phyloP scores from a whole-genome alignment of 2,888 invertebrate species.

The Lamproptera curius region DNA sequence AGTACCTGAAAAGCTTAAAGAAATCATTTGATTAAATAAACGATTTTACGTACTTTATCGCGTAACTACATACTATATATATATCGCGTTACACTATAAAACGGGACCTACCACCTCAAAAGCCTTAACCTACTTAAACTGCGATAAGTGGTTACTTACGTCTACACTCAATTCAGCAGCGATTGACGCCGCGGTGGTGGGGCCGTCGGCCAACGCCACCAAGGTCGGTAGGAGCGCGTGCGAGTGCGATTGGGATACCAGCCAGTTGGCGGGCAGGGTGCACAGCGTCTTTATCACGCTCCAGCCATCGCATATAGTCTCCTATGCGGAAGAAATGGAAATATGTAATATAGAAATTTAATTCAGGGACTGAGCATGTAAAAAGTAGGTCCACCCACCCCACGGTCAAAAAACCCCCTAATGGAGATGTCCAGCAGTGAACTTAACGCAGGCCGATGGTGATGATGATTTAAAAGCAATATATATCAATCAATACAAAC shows the following conservation, averaged over 20 bases:
- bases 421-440: not conserved
- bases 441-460: not conserved
- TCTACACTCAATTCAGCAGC: conserved; percentile 85
- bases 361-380: too few species aligned
- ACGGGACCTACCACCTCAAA: too few species aligned
- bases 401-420: not conserved
- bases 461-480: not conserved
- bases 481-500: not conserved
- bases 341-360: not conserved
- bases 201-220: conserved; percentile 80
- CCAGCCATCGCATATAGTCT: conserved; percentile 65
- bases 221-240: conserved; percentile 88
- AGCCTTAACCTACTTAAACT: too few species aligned
- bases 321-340: conserved; percentile 36
- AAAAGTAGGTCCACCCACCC: too few species aligned
- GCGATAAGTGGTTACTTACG: too few species aligned
- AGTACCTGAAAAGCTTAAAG: too few species aligned
- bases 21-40: too few species aligned
- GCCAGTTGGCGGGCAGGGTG: conserved; percentile 90
- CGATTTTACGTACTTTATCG: too few species aligned
- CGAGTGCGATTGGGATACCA: conserved; percentile 85
- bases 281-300: conserved; percentile 90
- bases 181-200: conserved; percentile 83
- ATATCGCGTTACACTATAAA: too few species aligned
- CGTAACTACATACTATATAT: too few species aligned